A percentile compares a stretch with the other conserved stretches of the same genome.
Conservation (phyloP, 2,113 vertebrate genomes). For the Mugil cephalus region DNA sequence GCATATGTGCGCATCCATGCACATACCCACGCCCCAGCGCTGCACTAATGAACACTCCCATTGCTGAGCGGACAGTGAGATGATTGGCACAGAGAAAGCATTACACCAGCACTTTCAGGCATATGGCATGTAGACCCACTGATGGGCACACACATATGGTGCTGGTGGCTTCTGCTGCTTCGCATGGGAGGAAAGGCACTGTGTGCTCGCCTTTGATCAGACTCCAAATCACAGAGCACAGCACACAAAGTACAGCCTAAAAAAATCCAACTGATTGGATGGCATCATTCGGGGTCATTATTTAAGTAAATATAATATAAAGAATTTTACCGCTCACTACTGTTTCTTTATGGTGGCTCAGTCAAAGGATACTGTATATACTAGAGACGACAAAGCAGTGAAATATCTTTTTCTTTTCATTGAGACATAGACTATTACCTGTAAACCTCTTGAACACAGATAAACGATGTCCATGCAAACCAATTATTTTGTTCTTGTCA, state of each 20-base stretch:
- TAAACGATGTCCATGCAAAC: too few species aligned
- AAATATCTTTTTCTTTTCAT: too few species aligned
- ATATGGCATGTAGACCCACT: constrained; percentile 83
- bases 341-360: not conserved
- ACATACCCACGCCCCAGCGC: constrained; percentile 17
- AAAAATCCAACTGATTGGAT: constrained; percentile 59
- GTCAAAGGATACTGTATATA: not conserved
- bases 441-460: too few species aligned
- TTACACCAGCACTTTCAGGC: constrained; percentile 82
- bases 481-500: too few species aligned
- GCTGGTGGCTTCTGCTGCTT: constrained; percentile 75
- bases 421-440: too few species aligned
- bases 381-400: not conserved
- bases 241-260: constrained; percentile 64
- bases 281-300: constrained; percentile 48
- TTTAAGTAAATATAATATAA: constrained; percentile 1
- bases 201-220: constrained; percentile 74
- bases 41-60: constrained; percentile 56
- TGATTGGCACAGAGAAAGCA: constrained; percentile 78
- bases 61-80: constrained; percentile 61
- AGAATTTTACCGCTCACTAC: not conserved
- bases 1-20: not conserved
- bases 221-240: constrained; percentile 73
- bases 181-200: constrained; percentile 68
- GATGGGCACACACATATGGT: constrained; percentile 84